Percentiles rank a stretch among this genome's conserved stretches.
Evolutionary conservation across 2,797 vertebrate species (phyloP).

Genomic region (Squalus acanthias): DNA sequence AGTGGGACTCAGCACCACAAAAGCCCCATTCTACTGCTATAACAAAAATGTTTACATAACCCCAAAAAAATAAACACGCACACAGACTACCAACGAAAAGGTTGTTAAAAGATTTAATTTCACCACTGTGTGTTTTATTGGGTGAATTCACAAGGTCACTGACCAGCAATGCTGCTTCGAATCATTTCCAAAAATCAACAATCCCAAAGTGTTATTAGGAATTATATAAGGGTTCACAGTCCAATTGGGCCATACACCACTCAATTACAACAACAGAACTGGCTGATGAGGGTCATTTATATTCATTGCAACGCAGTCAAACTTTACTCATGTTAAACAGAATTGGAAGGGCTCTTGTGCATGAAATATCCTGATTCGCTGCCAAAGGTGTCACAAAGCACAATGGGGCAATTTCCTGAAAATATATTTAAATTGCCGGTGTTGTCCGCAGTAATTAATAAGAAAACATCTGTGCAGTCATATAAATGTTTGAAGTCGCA

Average conservation of each 20-base stretch:
- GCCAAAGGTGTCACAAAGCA: background rate
- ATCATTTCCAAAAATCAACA: background rate
- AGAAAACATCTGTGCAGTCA: background rate
- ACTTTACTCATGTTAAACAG: background rate
- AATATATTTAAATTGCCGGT: background rate
- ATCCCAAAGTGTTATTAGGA: background rate
- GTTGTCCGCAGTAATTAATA: background rate
- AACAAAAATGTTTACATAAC: conserved; percentile 11
- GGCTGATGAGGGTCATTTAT: conserved; percentile 18
- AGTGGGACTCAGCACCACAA: background rate
- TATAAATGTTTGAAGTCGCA: background rate
- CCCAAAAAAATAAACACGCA: background rate
- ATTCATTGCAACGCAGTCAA: conserved; percentile 15
- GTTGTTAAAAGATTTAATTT: background rate
- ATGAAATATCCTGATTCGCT: background rate
- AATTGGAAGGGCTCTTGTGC: background rate
- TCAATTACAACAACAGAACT: conserved; percentile 5
- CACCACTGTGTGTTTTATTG: background rate
- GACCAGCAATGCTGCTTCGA: background rate
- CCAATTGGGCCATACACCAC: background rate
- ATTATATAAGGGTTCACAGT: background rate
- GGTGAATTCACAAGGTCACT: background rate
- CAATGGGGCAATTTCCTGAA: conserved; percentile 19
- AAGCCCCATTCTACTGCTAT: background rate
- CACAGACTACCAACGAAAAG: background rate